phyloP scores from a whole-genome alignment of 1,140 invertebrate genomes.

The Bombus terrestris region DNA sequence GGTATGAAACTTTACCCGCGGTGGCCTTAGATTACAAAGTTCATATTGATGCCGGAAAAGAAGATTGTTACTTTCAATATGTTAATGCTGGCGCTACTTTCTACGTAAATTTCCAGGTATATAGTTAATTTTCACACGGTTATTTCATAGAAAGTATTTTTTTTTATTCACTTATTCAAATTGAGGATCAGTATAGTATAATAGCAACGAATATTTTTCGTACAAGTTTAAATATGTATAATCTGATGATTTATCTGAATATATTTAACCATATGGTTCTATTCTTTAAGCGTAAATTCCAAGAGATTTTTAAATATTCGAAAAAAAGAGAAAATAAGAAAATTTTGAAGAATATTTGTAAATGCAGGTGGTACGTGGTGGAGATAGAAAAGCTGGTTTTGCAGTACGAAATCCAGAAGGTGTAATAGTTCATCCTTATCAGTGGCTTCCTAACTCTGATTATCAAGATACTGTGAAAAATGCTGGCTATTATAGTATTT shows the following conservation, averaged over 20 bases:
- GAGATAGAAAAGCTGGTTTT: constrained; percentile 96
- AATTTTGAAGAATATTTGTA: background rate
- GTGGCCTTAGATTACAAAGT: constrained; percentile 98
- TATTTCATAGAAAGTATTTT: background rate
- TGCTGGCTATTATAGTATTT: constrained; percentile 96
- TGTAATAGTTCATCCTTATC: constrained; percentile 93
- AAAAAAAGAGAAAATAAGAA: no score
- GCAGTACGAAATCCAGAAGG: constrained; percentile 93
- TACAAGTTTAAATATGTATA: background rate
- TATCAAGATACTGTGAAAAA: constrained; percentile 91
- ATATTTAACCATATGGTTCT: constrained; percentile 1
- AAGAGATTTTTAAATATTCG: background rate
- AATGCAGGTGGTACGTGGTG: constrained; percentile 90
- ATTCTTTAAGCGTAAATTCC: background rate
- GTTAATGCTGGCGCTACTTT: constrained; percentile 95
- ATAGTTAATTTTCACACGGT: constrained; percentile 22
- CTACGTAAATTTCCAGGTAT: constrained; percentile 96
- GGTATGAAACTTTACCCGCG: constrained; percentile 92
- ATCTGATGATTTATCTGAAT: background rate
- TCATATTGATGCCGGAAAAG: constrained; percentile 95
- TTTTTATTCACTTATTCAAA: background rate
- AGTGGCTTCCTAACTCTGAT: constrained; percentile 93
- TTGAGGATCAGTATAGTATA: background rate
- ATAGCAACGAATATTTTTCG: background rate
- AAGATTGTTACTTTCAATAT: constrained; percentile 97